Base-by-base conservation (phyloP, 1,140 invertebrate species). In the Aphaenogaster floridana region DNA sequence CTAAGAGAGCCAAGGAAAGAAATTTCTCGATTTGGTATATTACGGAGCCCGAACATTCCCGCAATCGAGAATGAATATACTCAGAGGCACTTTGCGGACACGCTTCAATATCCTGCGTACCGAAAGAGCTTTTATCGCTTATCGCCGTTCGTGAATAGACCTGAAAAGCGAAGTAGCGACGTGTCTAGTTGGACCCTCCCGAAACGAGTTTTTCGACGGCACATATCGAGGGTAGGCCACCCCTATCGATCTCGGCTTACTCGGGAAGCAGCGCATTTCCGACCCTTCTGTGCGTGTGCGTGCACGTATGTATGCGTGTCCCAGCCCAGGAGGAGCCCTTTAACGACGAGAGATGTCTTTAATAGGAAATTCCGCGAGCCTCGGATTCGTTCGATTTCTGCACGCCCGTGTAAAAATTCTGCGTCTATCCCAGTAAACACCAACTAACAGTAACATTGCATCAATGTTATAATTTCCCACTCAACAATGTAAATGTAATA, bases 161-260 rank as follows among this genome's bases (percentile, higher is more conserved):
- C 11, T 34, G 69, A 50, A 39, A 83, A 48, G 9, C 64, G 52
- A 72, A 48, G 42, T 48, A 59, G 66, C 21, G 50, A 28, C 42
- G 45, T 15, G 11, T 50, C 6, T 39, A 48, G 17, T 17, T 74
- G 57, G 54, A 84, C 80, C 54, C 42, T 50, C 15, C 42, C 28
- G 17, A 83, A 83, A 83, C 11, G 80, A 83, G 52, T 72, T 59
- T 68, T 50, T 48, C 52, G 28, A 61, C 57, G 42, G 28, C 11
- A 15, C 42, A 68, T 34, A 61, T 74, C 69, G 54, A 64, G 80
- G 80, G 69, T 74, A 21, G 34, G 21, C 64, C 78, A 63, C 21
- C 66, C 68, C 28, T 84, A 84, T 84, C 80, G 80, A 84, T 84
- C 54, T 74, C 42, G 42, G 54, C 9, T 61, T 15, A 15, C 28